Evolutionary conservation across 2,113 vertebrate genomes (phyloP), one percentile per base, ranked within the genome.

Genomic region (Sylvietta virens): DNA sequence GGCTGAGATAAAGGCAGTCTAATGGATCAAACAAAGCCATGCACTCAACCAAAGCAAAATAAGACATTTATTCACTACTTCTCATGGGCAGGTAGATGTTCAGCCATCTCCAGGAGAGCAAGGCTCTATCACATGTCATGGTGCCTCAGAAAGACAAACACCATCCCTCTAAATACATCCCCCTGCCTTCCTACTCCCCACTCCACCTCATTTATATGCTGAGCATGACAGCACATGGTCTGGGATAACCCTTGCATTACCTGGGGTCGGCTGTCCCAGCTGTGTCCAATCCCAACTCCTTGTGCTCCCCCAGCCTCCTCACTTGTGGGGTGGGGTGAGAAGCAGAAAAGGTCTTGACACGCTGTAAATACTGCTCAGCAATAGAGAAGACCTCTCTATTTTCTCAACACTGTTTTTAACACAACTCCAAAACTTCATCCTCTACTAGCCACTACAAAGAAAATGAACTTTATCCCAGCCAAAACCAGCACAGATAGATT

Each of bases 91-190:
- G 13, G 20, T 27, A 35, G 45, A 9, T 14, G 35, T n/a, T 74
- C 40, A 56, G 22, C 19, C 23, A 42, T 33, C 14, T 30, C 18
- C 53, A 67, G 53, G 44, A 64, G 4, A 66, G 20, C 19, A 14
- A 18, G 33, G 39, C 9, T 73, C 26, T 30, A 7, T 13, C 1
- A 0, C 1, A 1, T 1, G 5, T 11, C 22, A 19, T 1, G 5
- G 31, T 40, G 10, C 37, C 20, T 44, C 10, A 4, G 27, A 50
- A 69, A 74, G 20, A 50, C 12, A 47, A 86, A 65, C 7, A 16
- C 5, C 53, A 61, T 67, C 8, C 20, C n/a, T 42, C 12, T 2
- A 2, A 65, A 60, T 1, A 6, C 28, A 6, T 20, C 11, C 9
- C 6, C 1, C 2, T 10, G 9, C 26, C 9, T 79, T 45, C 18